Evolutionary conservation across 2,797 vertebrate species (phyloP), one percentile per base, ranked within the genome.

Genomic region (Balearica regulorum): DNA sequence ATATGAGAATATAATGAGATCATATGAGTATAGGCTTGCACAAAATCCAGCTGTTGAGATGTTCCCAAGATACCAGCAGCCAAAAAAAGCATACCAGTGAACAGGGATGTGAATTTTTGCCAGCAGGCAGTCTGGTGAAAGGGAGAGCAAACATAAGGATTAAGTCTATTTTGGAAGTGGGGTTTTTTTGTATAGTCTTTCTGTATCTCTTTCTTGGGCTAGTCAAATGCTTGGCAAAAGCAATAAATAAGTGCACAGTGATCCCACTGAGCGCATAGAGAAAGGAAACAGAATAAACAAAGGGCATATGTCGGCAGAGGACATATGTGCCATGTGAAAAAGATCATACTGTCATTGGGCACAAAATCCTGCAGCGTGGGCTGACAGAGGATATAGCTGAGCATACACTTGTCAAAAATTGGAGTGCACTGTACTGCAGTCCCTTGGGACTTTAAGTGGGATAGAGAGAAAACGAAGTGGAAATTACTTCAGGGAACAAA

Each of bases 1-100:
- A 83, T 94, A 94, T 92, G 92, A 96, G 83, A 93, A 90, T 89
- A 83, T 71, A 68, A 81, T 93, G 94, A 95, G 93, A 93, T 96
- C 86, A 83, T 94, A 73, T 71, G 49, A 95, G 89, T 58, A 61
- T 79, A 94, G 83, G 19, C 89, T 90, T 96, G 81, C 90, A 94
- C 51, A 49, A 70, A 95, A 95, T 92, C 94, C 96, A 95, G 94
- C 85, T 90, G 88, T 84, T 86, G 78, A 94, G 82, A 95, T 89
- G 70, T 93, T 96, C 95, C 76, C 96, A 94, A 92, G 83, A 80
- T 22, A 87, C 41, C 43, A 58, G 54, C 35, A 85, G 95, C 94
- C 94, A 96, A 94, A 81, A 88, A 87, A 96, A 96, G 77, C 93
- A 95, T 90, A 85, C 81, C 85, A 93, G 24, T 81, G 82, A 84